Base-by-base conservation (phyloP, 2,888 invertebrate genomes). In the Diabrotica balteata region DNA sequence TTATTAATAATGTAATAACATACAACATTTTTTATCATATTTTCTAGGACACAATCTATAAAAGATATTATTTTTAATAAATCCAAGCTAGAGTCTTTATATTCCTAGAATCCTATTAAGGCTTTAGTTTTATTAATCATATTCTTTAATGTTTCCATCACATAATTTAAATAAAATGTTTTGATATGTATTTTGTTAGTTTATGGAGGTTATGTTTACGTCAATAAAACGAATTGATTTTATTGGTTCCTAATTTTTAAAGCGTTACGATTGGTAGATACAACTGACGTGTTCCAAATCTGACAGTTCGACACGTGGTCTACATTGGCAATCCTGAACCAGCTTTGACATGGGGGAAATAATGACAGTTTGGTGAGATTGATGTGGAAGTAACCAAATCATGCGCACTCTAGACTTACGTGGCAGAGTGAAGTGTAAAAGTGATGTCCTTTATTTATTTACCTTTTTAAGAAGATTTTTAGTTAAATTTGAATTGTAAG, bases 351-450 rank as follows among this genome's bases (percentile, higher is more conserved):
- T 69, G 45, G 69, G 59, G 66, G 55, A 50, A 54, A 49, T 46
- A 42, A 5, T 17, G 6, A 53, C 44, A 59, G 72, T 76, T 69
- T 77, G 63, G 77, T 76, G 76, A 80, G 75, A 80, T 80, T 84
- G 83, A 85, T 85, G 85, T 85, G 85, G 84, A 84, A 78, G 81
- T 82, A 79, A 81, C 80, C 75, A 80, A 84, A 84, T 84, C 87
- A 85, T 87, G 88, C 87, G 87, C 85, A 83, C 77, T 85, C 78
- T 81, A 79, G 81, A 87, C 87, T 88, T 88, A 88, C 88, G 88
- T 88, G 88, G 88, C 88, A 88, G 80, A 87, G 81, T 76, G 74
- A 75, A 75, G 74, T 59, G 70, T 72, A 68, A 62, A 75, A 62
- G 76, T 75, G 60, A 77, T 76, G 78, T 67, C 72, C 72, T 75